phyloP scores from a whole-genome alignment of 2,888 invertebrate species.

The Torymus tubicola region DNA sequence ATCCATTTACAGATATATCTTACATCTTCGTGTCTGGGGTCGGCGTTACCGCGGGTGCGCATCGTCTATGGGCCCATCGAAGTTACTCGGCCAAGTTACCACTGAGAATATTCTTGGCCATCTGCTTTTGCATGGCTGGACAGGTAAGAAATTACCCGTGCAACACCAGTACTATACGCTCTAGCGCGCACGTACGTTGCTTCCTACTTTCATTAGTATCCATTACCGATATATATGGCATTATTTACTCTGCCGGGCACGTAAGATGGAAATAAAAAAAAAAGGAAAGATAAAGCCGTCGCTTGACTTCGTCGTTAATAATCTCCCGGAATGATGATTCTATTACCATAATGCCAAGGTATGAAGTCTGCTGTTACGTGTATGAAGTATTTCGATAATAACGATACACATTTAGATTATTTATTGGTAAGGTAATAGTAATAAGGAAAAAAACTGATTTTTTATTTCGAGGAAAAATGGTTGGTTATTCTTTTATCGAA shows the following conservation, averaged over 20 bases:
- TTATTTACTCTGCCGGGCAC: not conserved
- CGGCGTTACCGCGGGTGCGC: constrained; percentile 94
- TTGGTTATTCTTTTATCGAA: too few species aligned
- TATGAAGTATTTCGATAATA: too few species aligned
- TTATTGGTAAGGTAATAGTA: too few species aligned
- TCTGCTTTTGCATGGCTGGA: constrained; percentile 86
- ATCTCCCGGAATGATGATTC: too few species aligned
- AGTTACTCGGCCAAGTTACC: constrained; percentile 86
- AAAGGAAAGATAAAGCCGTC: too few species aligned
- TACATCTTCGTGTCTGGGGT: constrained; percentile 72
- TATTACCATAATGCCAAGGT: too few species aligned
- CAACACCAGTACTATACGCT: not conserved
- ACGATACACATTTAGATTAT: too few species aligned
- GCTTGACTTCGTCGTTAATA: too few species aligned
- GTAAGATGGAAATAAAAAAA: not conserved
- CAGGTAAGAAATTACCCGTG: constrained; percentile 81
- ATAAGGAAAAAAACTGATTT: too few species aligned
- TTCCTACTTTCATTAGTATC: too few species aligned
- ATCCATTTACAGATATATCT: constrained; percentile 56
- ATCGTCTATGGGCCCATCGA: constrained; percentile 94
- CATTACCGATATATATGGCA: not conserved
- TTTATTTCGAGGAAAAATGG: too few species aligned
- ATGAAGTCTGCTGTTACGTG: too few species aligned
- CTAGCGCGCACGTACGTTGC: not conserved
- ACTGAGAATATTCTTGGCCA: constrained; percentile 85